Evolutionary conservation across 2,113 vertebrate genomes (phyloP).

Genomic region (Rhadina sibilatrix): DNA sequence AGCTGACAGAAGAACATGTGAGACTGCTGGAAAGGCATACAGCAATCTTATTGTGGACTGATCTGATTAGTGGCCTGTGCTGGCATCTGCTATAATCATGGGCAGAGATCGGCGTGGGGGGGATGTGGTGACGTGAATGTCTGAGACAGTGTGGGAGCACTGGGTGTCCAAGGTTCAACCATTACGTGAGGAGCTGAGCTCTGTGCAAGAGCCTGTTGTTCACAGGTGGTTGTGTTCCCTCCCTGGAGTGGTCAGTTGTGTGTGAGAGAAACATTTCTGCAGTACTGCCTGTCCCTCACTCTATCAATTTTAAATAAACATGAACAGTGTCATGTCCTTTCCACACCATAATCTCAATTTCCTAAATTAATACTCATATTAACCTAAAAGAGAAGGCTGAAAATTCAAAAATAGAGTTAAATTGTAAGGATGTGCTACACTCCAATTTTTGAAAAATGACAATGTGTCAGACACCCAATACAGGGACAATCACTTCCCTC

Average conservation of each 20-base stretch:
- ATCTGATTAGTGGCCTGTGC: constrained; percentile 34
- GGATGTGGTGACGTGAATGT: neutral
- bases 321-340: neutral
- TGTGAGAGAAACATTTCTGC: neutral
- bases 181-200: neutral
- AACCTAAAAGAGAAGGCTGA: neutral
- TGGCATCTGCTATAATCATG: neutral
- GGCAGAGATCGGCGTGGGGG: neutral
- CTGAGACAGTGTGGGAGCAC: neutral
- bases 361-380: neutral
- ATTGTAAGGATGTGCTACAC: neutral
- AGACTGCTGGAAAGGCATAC: neutral
- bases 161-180: neutral
- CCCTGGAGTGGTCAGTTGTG: neutral
- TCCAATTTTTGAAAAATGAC: neutral
- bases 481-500: too few relatives aligned
- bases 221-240: accelerated
- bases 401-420: neutral
- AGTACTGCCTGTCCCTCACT: neutral
- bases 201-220: neutral
- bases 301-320: neutral
- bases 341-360: neutral
- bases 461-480: neutral
- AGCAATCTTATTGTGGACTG: neutral
- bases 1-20: neutral